Percentiles rank a stretch among this genome's conserved stretches.
These are phyloP conservation scores for Oreohelix idahoensis DNA, from an alignment of 1,140 invertebrate species.

Conservation along the genomic window DNA sequence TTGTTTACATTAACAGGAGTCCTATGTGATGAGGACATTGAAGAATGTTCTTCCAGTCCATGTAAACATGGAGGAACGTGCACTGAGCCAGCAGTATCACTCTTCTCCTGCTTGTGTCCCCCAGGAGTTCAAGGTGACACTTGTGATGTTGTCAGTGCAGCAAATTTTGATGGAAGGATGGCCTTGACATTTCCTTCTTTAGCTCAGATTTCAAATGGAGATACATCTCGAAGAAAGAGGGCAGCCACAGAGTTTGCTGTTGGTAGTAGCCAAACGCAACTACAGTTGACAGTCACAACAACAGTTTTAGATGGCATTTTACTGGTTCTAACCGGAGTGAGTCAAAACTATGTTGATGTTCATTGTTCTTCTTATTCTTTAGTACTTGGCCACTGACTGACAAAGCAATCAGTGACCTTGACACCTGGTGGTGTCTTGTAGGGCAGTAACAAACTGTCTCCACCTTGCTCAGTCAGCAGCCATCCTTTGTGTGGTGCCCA, in stretches of 20 bases:
- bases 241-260: neutral
- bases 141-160: slow-evolving; percentile 59
- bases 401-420: too few relatives aligned
- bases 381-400: too few relatives aligned
- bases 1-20: slow-evolving; percentile 33
- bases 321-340: slow-evolving; percentile 46
- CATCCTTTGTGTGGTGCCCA: too few relatives aligned
- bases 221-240: neutral
- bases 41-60: slow-evolving; percentile 55
- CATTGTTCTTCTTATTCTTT: too few relatives aligned
- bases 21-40: slow-evolving; percentile 53
- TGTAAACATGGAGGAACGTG: slow-evolving; percentile 63
- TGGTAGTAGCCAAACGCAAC: neutral
- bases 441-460: too few relatives aligned
- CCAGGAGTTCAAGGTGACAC: slow-evolving; percentile 42
- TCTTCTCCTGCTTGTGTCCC: slow-evolving; percentile 48
- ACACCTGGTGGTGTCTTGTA: too few relatives aligned
- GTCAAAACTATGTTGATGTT: slow-evolving; percentile 19
- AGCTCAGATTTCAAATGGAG: neutral
- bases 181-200: slow-evolving; percentile 29
- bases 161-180: slow-evolving; percentile 42
- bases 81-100: slow-evolving; percentile 67
- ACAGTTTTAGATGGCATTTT: slow-evolving; percentile 44
- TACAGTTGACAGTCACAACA: slow-evolving; percentile 45
- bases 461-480: too few relatives aligned